These are phyloP conservation scores for Drosophila nasuta DNA, from an alignment of 1,140 invertebrate species.

Conservation along the genomic window DNA sequence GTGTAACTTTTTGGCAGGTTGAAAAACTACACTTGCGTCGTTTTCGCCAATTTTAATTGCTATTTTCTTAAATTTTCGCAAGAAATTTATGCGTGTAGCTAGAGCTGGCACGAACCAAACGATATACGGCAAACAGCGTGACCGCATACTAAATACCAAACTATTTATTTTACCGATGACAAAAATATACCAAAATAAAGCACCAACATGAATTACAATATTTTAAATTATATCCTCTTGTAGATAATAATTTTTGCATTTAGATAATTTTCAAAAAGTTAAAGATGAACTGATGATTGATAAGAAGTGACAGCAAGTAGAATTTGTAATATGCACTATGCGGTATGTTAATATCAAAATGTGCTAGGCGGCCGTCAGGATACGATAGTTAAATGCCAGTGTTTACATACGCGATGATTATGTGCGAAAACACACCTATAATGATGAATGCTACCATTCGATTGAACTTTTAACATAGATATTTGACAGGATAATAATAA, in stretches of 20 bases:
- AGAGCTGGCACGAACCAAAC: conserved; percentile 48
- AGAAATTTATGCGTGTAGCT: conserved; percentile 56
- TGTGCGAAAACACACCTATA: conserved; percentile 4
- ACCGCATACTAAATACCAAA: background rate
- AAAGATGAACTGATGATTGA: no score
- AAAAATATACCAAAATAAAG: background rate
- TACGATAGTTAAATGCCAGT: no score
- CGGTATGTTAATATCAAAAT: no score
- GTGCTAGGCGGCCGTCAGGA: no score
- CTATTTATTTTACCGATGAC: background rate
- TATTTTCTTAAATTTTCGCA: conserved; percentile 46
- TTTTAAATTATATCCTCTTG: no score
- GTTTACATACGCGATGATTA: background rate
- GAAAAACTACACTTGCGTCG: conserved; percentile 11
- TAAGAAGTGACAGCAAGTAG: no score
- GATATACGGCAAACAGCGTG: conserved; percentile 33
- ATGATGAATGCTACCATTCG: background rate
- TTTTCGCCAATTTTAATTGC: conserved; percentile 26
- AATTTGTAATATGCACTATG: no score
- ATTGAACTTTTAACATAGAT: background rate
- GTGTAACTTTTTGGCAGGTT: conserved; percentile 9
- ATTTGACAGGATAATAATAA: background rate
- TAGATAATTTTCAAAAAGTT: no score
- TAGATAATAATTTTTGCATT: no score
- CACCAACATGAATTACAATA: background rate